Evolutionary conservation across 2,888 invertebrate genomes (phyloP).

Genomic region (Parnassius apollo): DNA sequence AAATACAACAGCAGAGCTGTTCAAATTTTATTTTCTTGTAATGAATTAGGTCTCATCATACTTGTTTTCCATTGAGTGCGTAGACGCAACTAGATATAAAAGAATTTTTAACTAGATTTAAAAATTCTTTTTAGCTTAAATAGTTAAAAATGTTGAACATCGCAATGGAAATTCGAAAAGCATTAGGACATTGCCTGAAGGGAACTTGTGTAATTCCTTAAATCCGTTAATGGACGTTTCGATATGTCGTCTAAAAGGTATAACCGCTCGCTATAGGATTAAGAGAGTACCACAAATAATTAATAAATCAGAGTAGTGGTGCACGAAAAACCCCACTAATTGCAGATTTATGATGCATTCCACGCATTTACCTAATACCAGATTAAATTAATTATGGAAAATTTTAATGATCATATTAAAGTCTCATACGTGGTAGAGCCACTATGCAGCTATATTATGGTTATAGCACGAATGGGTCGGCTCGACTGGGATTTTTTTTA

Average conservation of each 20-base stretch:
- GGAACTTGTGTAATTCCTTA: constrained; percentile 56
- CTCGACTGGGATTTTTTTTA: too few relatives aligned
- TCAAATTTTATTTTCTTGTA: too few relatives aligned
- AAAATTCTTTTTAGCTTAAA: too few relatives aligned
- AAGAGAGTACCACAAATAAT: constrained; percentile 24
- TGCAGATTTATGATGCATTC: constrained; percentile 17
- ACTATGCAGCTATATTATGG: too few relatives aligned
- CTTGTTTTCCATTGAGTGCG: too few relatives aligned
- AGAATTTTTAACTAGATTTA: too few relatives aligned
- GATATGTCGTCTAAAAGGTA: constrained; percentile 59
- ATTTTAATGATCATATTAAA: not conserved
- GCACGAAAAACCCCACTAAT: constrained; percentile 20
- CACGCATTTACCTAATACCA: constrained; percentile 1
- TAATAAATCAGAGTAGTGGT: constrained; percentile 31
- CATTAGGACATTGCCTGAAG: constrained; percentile 35
- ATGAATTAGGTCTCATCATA: too few relatives aligned
- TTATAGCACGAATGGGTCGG: too few relatives aligned
- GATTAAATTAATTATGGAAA: constrained; percentile 15
- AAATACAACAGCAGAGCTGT: too few relatives aligned
- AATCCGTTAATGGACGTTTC: constrained; percentile 72
- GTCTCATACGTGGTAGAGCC: too few relatives aligned
- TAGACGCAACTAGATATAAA: too few relatives aligned
- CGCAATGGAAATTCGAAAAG: constrained; percentile 47
- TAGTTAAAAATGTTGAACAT: constrained; percentile 2
- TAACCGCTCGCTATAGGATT: constrained; percentile 38